phyloP scores from a whole-genome alignment of 1,140 invertebrate genomes.

The Caerostris extrusa region DNA sequence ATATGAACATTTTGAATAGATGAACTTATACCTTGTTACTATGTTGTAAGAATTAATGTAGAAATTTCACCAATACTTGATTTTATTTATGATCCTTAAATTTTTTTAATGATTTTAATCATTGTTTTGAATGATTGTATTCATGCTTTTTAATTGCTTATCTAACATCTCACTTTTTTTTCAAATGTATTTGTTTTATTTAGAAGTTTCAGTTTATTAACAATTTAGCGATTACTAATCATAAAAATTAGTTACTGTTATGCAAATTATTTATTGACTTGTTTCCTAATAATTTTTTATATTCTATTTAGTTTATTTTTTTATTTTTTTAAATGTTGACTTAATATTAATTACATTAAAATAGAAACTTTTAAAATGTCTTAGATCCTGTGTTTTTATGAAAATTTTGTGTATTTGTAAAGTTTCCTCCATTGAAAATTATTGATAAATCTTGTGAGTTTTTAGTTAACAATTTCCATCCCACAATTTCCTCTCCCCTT shows the following conservation, averaged over 20 bases:
- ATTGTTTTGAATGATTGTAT: background rate
- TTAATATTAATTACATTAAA: no score
- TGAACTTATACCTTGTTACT: no score
- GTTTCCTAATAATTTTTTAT: background rate
- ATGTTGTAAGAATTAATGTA: background rate
- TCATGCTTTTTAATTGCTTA: background rate
- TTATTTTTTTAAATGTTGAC: background rate
- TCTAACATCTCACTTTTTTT: conserved; percentile 4
- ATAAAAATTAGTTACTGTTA: background rate
- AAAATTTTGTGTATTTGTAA: no score
- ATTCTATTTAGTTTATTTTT: background rate
- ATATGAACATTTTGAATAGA: no score
- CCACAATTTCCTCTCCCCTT: no score
- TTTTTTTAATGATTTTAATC: background rate
- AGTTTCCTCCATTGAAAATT: no score
- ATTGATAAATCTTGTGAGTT: no score
- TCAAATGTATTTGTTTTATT: background rate
- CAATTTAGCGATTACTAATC: background rate
- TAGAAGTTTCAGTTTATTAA: background rate
- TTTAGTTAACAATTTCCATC: no score
- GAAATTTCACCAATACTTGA: conserved; percentile 7
- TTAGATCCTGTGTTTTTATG: no score
- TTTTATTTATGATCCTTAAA: background rate
- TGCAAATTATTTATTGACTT: background rate
- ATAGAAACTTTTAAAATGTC: no score